Evolutionary conservation across 2,113 vertebrate genomes (phyloP), one percentile per base, ranked within the genome.

Genomic region (Pedetes capensis): DNA sequence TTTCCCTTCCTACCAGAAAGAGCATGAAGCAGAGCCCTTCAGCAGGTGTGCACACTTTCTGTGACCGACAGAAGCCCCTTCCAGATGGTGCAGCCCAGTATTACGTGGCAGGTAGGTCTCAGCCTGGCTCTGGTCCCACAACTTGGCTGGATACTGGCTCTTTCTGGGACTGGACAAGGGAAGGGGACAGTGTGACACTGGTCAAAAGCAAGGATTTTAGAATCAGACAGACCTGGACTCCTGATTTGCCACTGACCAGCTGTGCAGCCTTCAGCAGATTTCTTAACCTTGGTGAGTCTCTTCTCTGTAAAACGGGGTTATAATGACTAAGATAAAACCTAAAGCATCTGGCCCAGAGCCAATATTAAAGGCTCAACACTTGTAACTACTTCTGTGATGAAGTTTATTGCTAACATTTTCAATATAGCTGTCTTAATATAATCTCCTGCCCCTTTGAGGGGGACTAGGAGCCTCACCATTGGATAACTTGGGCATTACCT

Each of bases 41-140:
- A 2, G 99, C 99, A 55, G 99, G 99, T 9, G 99, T 99, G 63
- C 99, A 99, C 96, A 99, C 99, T 0, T 99, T 99, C 98, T 99
- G 99, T 82, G 99, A 99, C 82, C 98, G 98, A 47, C 99, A 99
- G 98, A 99, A 99, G 42, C 99, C 99, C 20, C 99, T 99, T 90
- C 99, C 99, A 0, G 99, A 99, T 0, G 99, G 99, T 22, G 99
- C 99, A 0, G 99, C 99, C 2, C 99, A 99, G 98, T 99, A 99
- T 98, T 99, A 99, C 16, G 99, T 99, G 42, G 99, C 99, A 99
- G 99, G 99, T 99, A 97, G 8, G 93, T 78, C 57, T 87, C 61
- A 69, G 53, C 83, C 74, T 57, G 29, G 7, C 87, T 68, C 57
- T 75, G 68, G 83, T 39, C 69, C 64, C 37, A 37, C 55, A 68